phyloP scores from a whole-genome alignment of 1,140 invertebrate species.

The Drosophila bifasciata region DNA sequence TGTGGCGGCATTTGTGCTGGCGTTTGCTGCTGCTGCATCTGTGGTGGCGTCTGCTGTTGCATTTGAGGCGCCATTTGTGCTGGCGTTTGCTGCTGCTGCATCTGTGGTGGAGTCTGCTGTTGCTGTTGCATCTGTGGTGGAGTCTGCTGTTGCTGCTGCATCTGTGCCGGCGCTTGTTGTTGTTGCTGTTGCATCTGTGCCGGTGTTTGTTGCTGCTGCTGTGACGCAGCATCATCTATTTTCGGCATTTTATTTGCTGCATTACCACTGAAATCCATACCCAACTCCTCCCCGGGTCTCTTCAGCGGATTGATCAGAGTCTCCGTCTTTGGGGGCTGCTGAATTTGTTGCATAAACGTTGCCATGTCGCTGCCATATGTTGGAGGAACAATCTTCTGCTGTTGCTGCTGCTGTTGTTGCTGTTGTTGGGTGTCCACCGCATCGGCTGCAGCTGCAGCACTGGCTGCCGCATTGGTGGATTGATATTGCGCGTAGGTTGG shows the following conservation, averaged over 20 bases:
- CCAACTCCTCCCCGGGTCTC: constrained; percentile 59
- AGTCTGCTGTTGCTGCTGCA: constrained; percentile 55
- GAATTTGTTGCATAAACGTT: constrained; percentile 78
- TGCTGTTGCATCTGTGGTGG: constrained; percentile 57
- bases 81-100: constrained; percentile 33
- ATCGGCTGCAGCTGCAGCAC: constrained; percentile 68
- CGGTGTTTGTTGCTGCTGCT: constrained; percentile 71
- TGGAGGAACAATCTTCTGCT: constrained; percentile 61
- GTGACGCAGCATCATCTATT: constrained; percentile 57
- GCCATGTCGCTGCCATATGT: constrained; percentile 74
- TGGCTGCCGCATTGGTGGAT: constrained; percentile 74
- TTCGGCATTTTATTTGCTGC: constrained; percentile 60
- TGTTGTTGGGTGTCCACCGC: constrained; percentile 44
- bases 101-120: constrained; percentile 25
- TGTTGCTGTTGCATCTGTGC: constrained; percentile 32
- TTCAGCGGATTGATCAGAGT: constrained; percentile 69
- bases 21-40: constrained; percentile 31
- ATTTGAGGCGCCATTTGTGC: constrained; percentile 63
- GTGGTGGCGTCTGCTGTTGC: constrained; percentile 50
- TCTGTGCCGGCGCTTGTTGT: constrained; percentile 33
- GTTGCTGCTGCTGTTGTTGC: constrained; percentile 38
- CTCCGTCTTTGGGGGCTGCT: constrained; percentile 65
- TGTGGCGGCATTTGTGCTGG: constrained; percentile 28
- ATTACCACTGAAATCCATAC: constrained; percentile 67
- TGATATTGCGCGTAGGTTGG: constrained; percentile 80